These are phyloP conservation scores for Euwallacea fornicatus DNA, from an alignment of 1,140 invertebrate species.

Conservation along the genomic window DNA sequence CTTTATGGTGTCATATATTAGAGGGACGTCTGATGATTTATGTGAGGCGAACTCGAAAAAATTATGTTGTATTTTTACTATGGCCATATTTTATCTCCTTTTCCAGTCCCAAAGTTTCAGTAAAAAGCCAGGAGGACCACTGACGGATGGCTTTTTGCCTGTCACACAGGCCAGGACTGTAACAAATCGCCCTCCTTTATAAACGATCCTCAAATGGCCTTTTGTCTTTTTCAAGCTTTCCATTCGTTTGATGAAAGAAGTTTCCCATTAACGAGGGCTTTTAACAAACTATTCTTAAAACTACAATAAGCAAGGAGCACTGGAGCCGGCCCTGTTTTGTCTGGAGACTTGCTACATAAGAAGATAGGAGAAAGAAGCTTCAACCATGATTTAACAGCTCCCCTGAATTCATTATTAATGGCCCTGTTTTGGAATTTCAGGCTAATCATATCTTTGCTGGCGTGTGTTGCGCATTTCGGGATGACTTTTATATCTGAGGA, in stretches of 20 bases:
- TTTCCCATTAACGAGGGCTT: no score
- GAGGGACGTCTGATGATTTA: constrained; percentile 23
- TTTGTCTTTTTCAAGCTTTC: no score
- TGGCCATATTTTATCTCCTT: constrained; percentile 26
- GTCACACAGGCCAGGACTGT: constrained; percentile 12
- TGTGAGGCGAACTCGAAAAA: constrained; percentile 20
- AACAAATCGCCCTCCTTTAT: not conserved
- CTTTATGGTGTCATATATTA: constrained; percentile 24
- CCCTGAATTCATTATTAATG: constrained; percentile 34
- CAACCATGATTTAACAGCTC: constrained; percentile 28
- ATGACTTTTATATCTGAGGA: constrained; percentile 29
- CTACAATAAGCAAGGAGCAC: not conserved
- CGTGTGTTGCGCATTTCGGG: constrained; percentile 20
- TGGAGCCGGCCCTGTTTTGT: not conserved
- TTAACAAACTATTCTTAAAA: no score
- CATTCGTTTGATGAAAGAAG: no score
- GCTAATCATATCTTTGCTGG: constrained; percentile 28
- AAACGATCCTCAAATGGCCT: no score
- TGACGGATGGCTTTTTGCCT: constrained; percentile 22
- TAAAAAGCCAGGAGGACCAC: constrained; percentile 23
- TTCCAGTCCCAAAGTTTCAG: constrained; percentile 22
- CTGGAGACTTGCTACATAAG: constrained; percentile 2
- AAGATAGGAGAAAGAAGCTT: constrained; percentile 8
- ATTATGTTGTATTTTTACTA: constrained; percentile 31
- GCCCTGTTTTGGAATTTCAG: constrained; percentile 31